Base-by-base conservation (phyloP, 2,797 vertebrate genomes). In the Paedocypris micromegethes region DNA sequence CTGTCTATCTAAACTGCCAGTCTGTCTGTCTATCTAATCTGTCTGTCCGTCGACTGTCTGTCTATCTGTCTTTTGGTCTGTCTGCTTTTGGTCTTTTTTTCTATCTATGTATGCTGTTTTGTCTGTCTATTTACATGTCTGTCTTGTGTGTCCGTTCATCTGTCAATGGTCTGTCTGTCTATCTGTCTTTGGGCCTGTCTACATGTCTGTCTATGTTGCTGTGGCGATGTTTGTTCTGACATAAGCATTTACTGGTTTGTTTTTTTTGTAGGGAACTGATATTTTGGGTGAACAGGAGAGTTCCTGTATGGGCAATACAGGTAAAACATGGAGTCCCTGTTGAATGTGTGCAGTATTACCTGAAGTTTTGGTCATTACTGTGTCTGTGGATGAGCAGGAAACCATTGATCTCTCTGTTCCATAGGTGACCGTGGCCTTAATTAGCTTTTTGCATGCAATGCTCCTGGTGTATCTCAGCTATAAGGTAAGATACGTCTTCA, bases 391-490 rank as follows among this genome's bases (percentile, higher is more conserved):
- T 23, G 23, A 23, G 23, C 23, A 23, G 23, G 23, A 23, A 23
- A 23, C 3, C 39, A 23, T 37, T 54, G 7, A 64, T 64, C 7
- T 58, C 40, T 39, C 9, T 42, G 5, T 61, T 42, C 5, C 42
- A 9, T 64, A 92, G 91, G 90, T 93, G 79, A 85, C 89, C 54
- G 90, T 93, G 87, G 91, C 91, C 81, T 88, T 92, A 87, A 92
- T 93, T 81, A 89, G 91, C 82, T 90, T 92, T 79, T 83, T 91
- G 81, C 91, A 93, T 87, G 90, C 91, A 72, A 88, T 93, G 89
- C 85, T 93, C 54, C 88, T 93, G 73, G 90, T 88, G 74, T 93
- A 92, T 88, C 91, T 92, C 77, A 91, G 91, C 82, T 93, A 93
- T 81, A 93, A 93, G 90, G 91, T 92, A 83, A 82, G 81, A 23